phyloP scores from a whole-genome alignment of 1,140 invertebrate genomes.

The Zaprionus nigranus region DNA sequence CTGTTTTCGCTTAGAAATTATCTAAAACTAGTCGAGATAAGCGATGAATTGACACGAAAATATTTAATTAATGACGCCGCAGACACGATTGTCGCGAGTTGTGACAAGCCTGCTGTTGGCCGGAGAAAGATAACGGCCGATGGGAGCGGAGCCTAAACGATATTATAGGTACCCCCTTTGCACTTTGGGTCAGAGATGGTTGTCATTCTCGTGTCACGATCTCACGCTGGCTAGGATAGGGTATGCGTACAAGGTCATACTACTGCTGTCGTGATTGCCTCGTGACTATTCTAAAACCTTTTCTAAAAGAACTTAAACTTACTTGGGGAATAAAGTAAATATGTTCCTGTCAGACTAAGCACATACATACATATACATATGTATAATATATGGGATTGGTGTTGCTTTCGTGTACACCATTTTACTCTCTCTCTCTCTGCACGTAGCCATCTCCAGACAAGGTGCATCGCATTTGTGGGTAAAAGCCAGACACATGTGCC shows the following conservation, averaged over 20 bases:
- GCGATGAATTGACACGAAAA: slow-evolving; percentile 51
- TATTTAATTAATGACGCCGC: slow-evolving; percentile 68
- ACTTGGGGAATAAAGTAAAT: background rate
- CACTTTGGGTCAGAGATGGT: background rate
- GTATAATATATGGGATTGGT: no score
- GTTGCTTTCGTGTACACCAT: no score
- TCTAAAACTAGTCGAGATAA: slow-evolving; percentile 43
- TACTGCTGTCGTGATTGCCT: background rate
- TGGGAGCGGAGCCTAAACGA: no score
- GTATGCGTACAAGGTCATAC: background rate
- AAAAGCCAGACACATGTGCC: background rate
- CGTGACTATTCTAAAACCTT: background rate
- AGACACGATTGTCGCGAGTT: slow-evolving; percentile 16
- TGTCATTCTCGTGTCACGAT: slow-evolving; percentile 1
- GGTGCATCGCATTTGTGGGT: no score
- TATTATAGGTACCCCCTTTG: slow-evolving; percentile 21
- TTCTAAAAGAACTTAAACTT: background rate
- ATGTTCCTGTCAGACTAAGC: background rate
- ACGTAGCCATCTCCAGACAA: no score
- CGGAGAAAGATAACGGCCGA: slow-evolving; percentile 43
- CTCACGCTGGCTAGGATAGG: background rate
- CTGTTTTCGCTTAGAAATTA: slow-evolving; percentile 15
- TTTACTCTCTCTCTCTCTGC: no score
- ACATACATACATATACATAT: no score
- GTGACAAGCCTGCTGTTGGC: slow-evolving; percentile 41